Evolutionary conservation across 2,888 invertebrate genomes (phyloP).

Genomic region (Chelonus formosanus): DNA sequence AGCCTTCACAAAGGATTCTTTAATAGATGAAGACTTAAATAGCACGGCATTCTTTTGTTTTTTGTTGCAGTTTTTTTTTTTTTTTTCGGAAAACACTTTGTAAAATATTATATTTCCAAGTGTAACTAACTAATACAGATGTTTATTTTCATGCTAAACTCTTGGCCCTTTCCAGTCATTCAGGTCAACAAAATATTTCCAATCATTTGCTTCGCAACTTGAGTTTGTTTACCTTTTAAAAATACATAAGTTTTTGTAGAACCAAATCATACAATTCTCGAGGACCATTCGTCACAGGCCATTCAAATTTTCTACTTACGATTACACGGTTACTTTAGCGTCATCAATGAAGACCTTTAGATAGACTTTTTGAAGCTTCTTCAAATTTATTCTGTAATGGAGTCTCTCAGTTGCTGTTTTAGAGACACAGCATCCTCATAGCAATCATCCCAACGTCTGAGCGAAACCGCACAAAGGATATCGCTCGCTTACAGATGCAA

Average conservation of each 20-base stretch:
- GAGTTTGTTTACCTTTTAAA: neutral
- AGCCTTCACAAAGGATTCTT: conserved; percentile 12
- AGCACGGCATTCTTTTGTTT: conserved; percentile 20
- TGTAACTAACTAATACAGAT: conserved; percentile 34
- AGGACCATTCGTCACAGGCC: conserved; percentile 35
- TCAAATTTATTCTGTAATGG: conserved; percentile 5
- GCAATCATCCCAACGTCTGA: conserved; percentile 36
- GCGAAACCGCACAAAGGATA: conserved; percentile 50
- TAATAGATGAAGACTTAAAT: conserved; percentile 14
- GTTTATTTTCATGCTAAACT: conserved; percentile 50
- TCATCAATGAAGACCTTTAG: conserved; percentile 47
- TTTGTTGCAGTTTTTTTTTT: conserved; percentile 31
- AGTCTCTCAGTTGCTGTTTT: conserved; percentile 3
- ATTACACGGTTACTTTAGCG: conserved; percentile 61
- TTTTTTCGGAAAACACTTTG: neutral
- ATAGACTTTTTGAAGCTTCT: conserved; percentile 14
- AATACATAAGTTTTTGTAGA: neutral
- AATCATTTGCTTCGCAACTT: conserved; percentile 11
- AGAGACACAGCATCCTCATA: conserved; percentile 43
- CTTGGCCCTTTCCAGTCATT: conserved; percentile 6
- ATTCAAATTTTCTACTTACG: conserved; percentile 42
- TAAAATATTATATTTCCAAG: neutral
- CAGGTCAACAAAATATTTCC: conserved; percentile 25
- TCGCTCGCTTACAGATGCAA: conserved; percentile 44
- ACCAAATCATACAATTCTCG: conserved; percentile 13